Evolutionary conservation across 1,140 invertebrate genomes (phyloP), one percentile per base, ranked within the genome.

Genomic region (Manduca sexta): DNA sequence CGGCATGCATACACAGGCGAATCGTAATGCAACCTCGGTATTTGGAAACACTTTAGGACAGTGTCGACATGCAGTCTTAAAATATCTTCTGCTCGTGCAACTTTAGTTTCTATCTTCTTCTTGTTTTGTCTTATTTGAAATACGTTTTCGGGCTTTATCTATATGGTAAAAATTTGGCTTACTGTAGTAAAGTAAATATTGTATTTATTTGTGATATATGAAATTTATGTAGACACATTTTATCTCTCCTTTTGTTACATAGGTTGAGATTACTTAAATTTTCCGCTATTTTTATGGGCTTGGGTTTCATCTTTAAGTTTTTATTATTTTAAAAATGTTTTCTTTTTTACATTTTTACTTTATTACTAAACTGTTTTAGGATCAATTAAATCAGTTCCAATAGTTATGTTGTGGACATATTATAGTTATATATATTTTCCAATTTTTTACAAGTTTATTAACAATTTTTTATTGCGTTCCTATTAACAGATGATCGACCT

Each of bases 401-500:
- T n/a, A n/a, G n/a, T n/a, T n/a, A n/a, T n/a, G n/a, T n/a, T n/a
- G n/a, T n/a, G n/a, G n/a, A n/a, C n/a, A n/a, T n/a, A n/a, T n/a
- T n/a, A 43, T 17, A 13, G 7, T 4, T 39, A 11, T 17, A 39
- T 13, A 2, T 39, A n/a, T 39, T 39, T 39, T 15, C 6, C 13
- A 26, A 26, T 33, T 26, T 33, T 11, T 1, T 26, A 26, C 8
- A 33, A 45, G 41, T 51, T 56, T 52, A 66, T 65, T 68, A 75
- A 73, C 56, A 26, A 53, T 58, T 51, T 61, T 59, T 67, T 74
- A 55, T 79, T 79, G 47, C 64, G 67, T 79, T 84, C 75, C 67
- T 59, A 84, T 85, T 84, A 85, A 84, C 82, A 85, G 82, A 85
- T 85, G 76, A 72, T 65, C 68, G 64, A 64, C 66, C 77, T 74